Percentiles rank a stretch among this genome's conserved stretches.
Evolutionary conservation across 1,140 invertebrate species (phyloP).

Genomic region (Drosophila micromelanica): DNA sequence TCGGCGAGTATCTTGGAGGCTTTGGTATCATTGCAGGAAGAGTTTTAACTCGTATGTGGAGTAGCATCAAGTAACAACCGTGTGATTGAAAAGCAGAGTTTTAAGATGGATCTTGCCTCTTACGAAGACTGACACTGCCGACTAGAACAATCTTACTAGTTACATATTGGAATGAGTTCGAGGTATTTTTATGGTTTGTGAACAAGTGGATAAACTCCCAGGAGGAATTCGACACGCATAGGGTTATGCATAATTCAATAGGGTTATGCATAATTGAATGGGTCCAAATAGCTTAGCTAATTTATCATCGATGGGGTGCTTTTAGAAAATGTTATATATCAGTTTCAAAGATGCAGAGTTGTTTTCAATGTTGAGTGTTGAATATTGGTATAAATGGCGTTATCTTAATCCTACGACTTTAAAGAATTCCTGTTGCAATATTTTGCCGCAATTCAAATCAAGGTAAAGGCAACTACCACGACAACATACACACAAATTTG

Average conservation of each 20-base stretch:
- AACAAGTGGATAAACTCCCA: constrained; percentile 38
- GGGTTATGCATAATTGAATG: constrained; percentile 1
- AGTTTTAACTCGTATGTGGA: no score
- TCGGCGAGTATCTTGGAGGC: no score
- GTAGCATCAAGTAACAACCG: no score
- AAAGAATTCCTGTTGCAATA: constrained; percentile 11
- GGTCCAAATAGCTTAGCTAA: neutral
- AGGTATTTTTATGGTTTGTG: no score
- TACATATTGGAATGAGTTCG: no score
- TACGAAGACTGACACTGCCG: no score
- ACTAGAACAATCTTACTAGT: no score
- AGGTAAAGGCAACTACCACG: constrained; percentile 8
- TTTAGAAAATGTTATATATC: neutral
- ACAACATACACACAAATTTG: constrained; percentile 13
- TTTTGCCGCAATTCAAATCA: constrained; percentile 1
- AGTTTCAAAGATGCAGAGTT: neutral
- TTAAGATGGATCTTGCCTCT: no score
- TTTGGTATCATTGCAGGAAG: no score
- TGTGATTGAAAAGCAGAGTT: no score
- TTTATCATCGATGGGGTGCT: neutral
- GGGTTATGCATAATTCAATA: constrained; percentile 27
- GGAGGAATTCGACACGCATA: constrained; percentile 15
- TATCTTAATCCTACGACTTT: constrained; percentile 24
- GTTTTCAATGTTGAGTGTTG: neutral
- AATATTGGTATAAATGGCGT: neutral